Evolutionary conservation across 2,113 vertebrate species (phyloP).

Genomic region (Smithornis capensis): DNA sequence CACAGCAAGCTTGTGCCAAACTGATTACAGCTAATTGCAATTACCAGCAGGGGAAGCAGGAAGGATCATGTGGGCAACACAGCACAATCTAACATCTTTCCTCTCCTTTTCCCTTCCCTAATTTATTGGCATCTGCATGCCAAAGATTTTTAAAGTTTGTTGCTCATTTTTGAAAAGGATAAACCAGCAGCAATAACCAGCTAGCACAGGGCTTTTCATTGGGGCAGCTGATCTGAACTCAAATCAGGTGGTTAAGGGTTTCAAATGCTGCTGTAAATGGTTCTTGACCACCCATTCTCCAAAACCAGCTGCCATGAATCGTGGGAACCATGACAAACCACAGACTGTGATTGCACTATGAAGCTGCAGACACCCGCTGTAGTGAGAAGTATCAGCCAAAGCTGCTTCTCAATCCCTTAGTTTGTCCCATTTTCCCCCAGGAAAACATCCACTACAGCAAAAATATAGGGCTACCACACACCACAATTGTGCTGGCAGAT

Average conservation of each 20-base stretch:
- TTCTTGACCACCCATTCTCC: background rate
- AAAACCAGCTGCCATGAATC: background rate
- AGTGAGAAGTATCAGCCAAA: background rate
- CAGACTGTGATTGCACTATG: rapidly evolving
- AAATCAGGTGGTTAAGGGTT: background rate
- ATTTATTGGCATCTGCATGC: background rate
- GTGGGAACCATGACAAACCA: background rate
- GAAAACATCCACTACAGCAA: background rate
- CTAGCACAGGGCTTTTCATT: background rate
- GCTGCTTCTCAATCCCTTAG: background rate
- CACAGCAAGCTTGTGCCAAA: background rate
- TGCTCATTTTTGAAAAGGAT: background rate
- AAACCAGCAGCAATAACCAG: background rate
- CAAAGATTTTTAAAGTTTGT: background rate
- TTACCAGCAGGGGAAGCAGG: background rate
- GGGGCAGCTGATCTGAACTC: background rate
- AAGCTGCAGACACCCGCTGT: background rate
- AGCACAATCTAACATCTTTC: background rate
- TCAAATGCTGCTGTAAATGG: background rate
- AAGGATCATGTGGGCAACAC: background rate
- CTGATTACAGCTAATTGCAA: background rate
- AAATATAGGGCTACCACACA: background rate
- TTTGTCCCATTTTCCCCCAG: background rate
- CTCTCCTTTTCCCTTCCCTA: background rate
- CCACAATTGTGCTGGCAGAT: rapidly evolving